Evolutionary conservation across 2,797 vertebrate species (phyloP).

Genomic region (Sebastiscus tertius): DNA sequence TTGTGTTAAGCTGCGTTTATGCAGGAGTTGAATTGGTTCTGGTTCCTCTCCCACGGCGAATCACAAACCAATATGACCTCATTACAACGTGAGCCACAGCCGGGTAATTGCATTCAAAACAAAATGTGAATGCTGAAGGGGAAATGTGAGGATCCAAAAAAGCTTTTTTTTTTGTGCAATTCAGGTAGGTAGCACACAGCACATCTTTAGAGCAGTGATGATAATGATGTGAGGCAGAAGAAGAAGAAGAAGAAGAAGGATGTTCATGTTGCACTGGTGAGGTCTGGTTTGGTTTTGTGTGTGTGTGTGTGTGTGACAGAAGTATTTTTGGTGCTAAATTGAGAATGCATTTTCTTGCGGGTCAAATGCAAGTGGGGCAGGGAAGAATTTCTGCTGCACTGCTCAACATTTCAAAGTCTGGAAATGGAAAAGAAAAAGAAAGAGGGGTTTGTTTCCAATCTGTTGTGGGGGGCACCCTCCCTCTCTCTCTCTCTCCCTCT

Average conservation of each 20-base stretch:
- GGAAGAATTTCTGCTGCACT: slow-evolving; percentile 47
- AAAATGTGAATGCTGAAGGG: slow-evolving; percentile 44
- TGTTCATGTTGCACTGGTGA: slow-evolving; percentile 5
- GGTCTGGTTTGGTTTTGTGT: background rate
- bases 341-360: slow-evolving; percentile 32
- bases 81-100: slow-evolving; percentile 64
- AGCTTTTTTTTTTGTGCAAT: no score
- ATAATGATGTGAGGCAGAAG: background rate
- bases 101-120: slow-evolving; percentile 57
- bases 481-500: background rate
- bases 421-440: slow-evolving; percentile 29
- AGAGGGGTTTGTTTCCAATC: slow-evolving; percentile 56
- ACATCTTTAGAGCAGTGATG: background rate
- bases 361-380: slow-evolving; percentile 50
- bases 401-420: slow-evolving; percentile 61
- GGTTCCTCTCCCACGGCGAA: slow-evolving; percentile 44
- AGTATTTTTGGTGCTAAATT: slow-evolving; percentile 34
- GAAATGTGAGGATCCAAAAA: slow-evolving; percentile 31
- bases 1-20: slow-evolving; percentile 39
- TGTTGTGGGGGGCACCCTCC: slow-evolving; percentile 16
- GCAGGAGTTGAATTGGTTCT: slow-evolving; percentile 48
- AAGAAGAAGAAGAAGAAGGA: slow-evolving; percentile 15
- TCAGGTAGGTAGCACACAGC: background rate
- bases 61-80: slow-evolving; percentile 66
- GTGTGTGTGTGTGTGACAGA: background rate